Base-by-base conservation (phyloP, 2,113 vertebrate genomes). In the Glareola pratincola region DNA sequence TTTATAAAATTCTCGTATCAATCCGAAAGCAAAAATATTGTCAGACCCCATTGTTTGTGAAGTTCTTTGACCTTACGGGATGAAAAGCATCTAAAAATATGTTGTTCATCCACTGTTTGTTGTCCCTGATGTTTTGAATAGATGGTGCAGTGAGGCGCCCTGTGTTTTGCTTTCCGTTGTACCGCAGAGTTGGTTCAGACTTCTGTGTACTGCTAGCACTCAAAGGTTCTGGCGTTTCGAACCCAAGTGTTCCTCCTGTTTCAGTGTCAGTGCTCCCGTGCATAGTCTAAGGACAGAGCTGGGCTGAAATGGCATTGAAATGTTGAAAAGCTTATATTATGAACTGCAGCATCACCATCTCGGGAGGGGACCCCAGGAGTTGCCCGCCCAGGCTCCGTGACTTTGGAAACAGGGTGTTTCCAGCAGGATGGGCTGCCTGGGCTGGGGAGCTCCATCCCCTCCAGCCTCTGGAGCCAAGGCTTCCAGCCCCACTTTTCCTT, bases 91-190 rank as follows among this genome's bases (percentile, higher is more conserved):
- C 48, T 79, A 12, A 76, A 93, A 73, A 39, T 79, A 17, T 0
- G 0, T 79, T 0, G 0, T 79, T 39, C 23, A 43, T 43, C 48
- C 1, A 1, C 23, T 60, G 3, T 73, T 68, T 90, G 12, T 18
- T 30, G 5, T 54, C 37, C 67, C 16, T 73, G 67, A n/a, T 53
- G 34, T 45, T 95, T 91, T 80, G 64, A 69, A 73, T 57, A 69
- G 53, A 16, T 41, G 36, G 11, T 57, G 30, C 53, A 69, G 56
- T 41, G 21, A 51, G 66, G 39, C n/a, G 83, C 15, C 5, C 24
- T 37, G 30, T 45, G 24, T 41, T 91, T 60, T 43, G 17, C 18
- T 66, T 93, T 83, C 57, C 7, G 2, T 82, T 92, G 85, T 68
- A 45, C 43, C 4, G 1, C 20, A n/a, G 34, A 41, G 6, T 50